Conservation (phyloP, 1,140 invertebrate species). For the Phenacoccus solenopsis region DNA sequence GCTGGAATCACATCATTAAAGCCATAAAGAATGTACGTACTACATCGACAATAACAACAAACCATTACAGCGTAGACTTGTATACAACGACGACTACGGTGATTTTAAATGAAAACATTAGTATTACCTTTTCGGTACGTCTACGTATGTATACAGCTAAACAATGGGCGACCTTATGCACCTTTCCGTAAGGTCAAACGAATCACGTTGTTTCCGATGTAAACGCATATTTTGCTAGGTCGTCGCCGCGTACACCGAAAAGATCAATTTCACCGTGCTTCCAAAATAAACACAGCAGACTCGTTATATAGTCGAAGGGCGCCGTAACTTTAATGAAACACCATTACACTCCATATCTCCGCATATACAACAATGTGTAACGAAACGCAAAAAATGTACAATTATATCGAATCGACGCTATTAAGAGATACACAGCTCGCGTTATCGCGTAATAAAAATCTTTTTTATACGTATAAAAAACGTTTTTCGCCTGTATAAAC, state of each 20-base stretch:
- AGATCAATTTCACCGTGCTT: too few species aligned
- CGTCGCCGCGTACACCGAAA: too few species aligned
- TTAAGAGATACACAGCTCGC: not conserved
- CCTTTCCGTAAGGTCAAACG: not conserved
- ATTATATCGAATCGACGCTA: not conserved
- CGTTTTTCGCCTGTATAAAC: slow-evolving; percentile 2
- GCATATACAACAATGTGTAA: not conserved
- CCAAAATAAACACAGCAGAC: not conserved
- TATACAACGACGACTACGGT: too few species aligned
- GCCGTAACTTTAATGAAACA: not conserved
- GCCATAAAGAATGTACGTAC: not conserved
- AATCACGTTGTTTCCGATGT: too few species aligned
- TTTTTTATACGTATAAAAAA: not conserved
- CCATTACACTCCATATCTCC: too few species aligned
- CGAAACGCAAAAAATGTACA: not conserved
- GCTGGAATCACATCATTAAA: slow-evolving; percentile 1
- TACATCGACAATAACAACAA: too few species aligned
- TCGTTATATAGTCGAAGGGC: not conserved
- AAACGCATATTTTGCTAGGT: too few species aligned
- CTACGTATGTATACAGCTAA: too few species aligned
- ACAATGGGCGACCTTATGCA: not conserved
- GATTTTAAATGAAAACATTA: too few species aligned
- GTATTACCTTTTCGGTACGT: too few species aligned
- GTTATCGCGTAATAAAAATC: not conserved
- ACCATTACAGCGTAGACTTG: too few species aligned